phyloP scores from a whole-genome alignment of 2,113 vertebrate species.

The Ophiodon elongatus region DNA sequence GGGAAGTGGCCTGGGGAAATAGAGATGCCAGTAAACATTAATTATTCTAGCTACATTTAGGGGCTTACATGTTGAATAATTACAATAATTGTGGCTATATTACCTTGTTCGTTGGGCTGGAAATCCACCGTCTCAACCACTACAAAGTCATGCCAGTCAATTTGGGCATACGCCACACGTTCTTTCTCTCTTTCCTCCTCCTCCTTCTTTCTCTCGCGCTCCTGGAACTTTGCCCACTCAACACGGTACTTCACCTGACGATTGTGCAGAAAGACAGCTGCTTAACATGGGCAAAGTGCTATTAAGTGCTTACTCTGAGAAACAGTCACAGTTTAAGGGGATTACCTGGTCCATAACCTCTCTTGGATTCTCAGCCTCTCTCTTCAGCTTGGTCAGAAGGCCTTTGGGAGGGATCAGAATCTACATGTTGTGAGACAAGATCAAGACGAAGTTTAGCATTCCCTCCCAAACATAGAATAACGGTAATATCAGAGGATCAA shows the following conservation, averaged over 20 bases:
- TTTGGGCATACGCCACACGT: conserved; percentile 96
- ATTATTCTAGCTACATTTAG: background rate
- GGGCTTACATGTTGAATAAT: background rate
- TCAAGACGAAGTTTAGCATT: conserved; percentile 8
- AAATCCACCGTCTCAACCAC: conserved; percentile 99
- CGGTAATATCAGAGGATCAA: background rate
- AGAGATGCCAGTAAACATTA: background rate
- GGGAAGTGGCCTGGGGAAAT: conserved; percentile 92
- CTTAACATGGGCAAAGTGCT: conserved; percentile 11
- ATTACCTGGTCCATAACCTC: conserved; percentile 98
- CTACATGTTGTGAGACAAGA: conserved; percentile 74
- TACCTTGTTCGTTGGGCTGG: conserved; percentile 97
- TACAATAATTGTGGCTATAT: background rate
- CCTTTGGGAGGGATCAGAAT: conserved; percentile 98
- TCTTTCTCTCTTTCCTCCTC: conserved; percentile 98
- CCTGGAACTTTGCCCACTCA: conserved; percentile 99
- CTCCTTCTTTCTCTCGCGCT: conserved; percentile 96
- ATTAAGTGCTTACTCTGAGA: background rate
- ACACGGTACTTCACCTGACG: conserved; percentile 94
- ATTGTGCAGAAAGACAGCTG: background rate
- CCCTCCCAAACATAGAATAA: background rate
- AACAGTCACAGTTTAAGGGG: background rate
- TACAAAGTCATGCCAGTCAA: conserved; percentile 99
- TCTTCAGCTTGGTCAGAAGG: conserved; percentile 93
- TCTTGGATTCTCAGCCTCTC: conserved; percentile 94